A percentile compares a stretch with the other conserved stretches of the same genome.
These are phyloP conservation scores for Lithobates sylvaticus DNA, from an alignment of 2,797 vertebrate genomes.

Conservation along the genomic window DNA sequence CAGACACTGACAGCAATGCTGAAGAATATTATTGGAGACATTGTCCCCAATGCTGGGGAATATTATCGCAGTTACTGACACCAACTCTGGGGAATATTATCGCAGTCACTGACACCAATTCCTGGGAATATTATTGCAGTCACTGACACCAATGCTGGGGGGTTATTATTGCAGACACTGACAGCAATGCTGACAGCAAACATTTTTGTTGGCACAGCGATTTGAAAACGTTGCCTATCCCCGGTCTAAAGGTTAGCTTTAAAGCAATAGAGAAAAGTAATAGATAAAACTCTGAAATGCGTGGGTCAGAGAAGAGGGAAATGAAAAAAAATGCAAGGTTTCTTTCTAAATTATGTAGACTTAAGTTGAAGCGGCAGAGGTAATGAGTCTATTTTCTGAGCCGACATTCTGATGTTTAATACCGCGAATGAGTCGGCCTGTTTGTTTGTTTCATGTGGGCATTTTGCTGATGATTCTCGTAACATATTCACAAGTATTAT, in stretches of 20 bases:
- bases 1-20: too few species aligned
- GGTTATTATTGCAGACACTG: too few species aligned
- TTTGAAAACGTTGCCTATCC: too few species aligned
- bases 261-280: slow-evolving; percentile 5
- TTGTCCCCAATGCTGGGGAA: too few species aligned
- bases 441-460: background rate
- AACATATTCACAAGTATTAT: background rate
- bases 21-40: too few species aligned
- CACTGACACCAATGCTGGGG: too few species aligned
- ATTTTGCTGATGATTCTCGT: slow-evolving; percentile 13
- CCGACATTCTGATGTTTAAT: background rate
- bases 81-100: too few species aligned
- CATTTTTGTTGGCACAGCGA: too few species aligned
- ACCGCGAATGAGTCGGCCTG: background rate
- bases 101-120: too few species aligned
- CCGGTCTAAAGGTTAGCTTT: background rate
- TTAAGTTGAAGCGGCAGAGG: slow-evolving; percentile 22
- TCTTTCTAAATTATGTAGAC: slow-evolving; percentile 10
- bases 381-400: slow-evolving; percentile 2
- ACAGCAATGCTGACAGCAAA: too few species aligned
- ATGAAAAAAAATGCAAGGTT: slow-evolving; percentile 12
- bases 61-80: too few species aligned
- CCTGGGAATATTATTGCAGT: too few species aligned
- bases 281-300: background rate
- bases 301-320: slow-evolving; percentile 1